phyloP scores from a whole-genome alignment of 2,797 vertebrate species.

The Streptopelia turtur region DNA sequence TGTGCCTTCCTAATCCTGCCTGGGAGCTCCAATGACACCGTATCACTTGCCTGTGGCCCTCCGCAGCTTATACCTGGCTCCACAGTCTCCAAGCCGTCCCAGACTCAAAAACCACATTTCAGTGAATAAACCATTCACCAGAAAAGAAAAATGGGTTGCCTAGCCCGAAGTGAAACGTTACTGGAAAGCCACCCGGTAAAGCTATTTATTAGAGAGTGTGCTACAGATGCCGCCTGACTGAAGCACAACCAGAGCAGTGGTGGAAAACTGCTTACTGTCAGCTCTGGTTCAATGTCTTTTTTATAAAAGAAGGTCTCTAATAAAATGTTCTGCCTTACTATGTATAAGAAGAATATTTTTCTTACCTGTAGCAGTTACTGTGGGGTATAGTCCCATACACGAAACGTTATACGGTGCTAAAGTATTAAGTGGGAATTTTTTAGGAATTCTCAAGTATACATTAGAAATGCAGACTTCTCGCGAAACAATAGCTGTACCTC shows the following conservation, averaged over 20 bases:
- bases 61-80: background rate
- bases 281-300: background rate
- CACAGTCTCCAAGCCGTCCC: background rate
- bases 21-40: accelerated
- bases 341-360: background rate
- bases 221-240: background rate
- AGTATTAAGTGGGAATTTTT: background rate
- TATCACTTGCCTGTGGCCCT: background rate
- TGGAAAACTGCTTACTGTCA: constrained; percentile 23
- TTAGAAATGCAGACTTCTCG: background rate
- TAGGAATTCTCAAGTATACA: background rate
- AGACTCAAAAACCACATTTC: background rate
- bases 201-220: background rate
- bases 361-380: background rate
- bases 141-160: background rate
- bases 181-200: background rate
- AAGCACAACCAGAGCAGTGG: background rate
- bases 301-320: background rate
- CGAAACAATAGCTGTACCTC: background rate
- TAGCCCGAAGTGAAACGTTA: background rate
- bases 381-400: background rate
- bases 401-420: background rate
- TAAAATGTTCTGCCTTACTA: constrained; percentile 9
- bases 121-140: constrained; percentile 33
- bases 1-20: accelerated